Conservation (phyloP, 2,113 vertebrate species). For the Probosciger aterrimus region DNA sequence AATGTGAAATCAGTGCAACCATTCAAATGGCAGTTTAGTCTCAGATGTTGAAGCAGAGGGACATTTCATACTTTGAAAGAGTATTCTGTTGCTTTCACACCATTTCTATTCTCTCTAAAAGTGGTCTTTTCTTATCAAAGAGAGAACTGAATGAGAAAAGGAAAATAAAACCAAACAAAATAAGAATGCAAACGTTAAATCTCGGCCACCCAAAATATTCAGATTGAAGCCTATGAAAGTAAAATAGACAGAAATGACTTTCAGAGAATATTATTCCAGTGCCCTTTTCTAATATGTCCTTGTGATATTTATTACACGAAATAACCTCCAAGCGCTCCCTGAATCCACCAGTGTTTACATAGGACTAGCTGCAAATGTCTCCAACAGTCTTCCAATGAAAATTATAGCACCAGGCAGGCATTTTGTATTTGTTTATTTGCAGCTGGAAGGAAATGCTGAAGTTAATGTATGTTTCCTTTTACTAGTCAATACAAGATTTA, state of each 20-base stretch:
- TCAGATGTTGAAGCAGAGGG: background rate
- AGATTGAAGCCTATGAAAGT: background rate
- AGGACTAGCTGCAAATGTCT: slow-evolving; percentile 26
- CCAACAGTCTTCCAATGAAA: background rate
- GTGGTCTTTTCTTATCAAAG: slow-evolving; percentile 14
- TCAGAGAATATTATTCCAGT: slow-evolving; percentile 42
- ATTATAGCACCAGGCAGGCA: background rate
- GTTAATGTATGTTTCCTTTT: slow-evolving; percentile 7
- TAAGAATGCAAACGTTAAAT: slow-evolving; percentile 14
- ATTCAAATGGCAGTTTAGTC: background rate
- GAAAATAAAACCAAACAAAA: slow-evolving; percentile 44
- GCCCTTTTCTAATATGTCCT: slow-evolving; percentile 3
- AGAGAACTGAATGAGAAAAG: background rate
- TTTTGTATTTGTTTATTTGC: slow-evolving; percentile 49
- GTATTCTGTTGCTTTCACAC: background rate
- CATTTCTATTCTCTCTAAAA: background rate
- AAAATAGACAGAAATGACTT: slow-evolving; percentile 44
- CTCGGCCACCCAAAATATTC: slow-evolving; percentile 11
- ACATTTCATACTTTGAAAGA: background rate
- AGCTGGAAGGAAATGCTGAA: slow-evolving; percentile 16
- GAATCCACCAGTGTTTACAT: slow-evolving; percentile 25
- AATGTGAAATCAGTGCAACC: background rate
- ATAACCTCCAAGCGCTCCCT: slow-evolving; percentile 36
- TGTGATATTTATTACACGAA: slow-evolving; percentile 64
- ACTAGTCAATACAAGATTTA: slow-evolving; percentile 21